These are phyloP conservation scores for Eudyptes chrysolophus DNA, from an alignment of 2,113 vertebrate genomes.

Conservation along the genomic window DNA sequence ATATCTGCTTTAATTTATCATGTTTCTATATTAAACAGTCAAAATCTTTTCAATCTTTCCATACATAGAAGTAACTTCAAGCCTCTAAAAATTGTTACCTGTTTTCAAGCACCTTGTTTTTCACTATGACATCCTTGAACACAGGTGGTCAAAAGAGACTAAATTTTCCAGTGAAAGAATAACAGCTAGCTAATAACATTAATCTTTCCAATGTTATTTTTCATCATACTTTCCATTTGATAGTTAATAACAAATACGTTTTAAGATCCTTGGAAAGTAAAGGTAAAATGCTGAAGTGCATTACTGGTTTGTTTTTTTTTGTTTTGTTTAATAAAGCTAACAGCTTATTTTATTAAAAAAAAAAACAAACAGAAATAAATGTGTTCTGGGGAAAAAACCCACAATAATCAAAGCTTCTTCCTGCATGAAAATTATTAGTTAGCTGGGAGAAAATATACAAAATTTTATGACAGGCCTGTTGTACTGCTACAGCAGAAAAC, in stretches of 20 bases:
- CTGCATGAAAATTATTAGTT: neutral
- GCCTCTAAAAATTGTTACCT: neutral
- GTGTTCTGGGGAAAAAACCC: fast-evolving
- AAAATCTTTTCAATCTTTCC: neutral
- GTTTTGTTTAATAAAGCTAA: neutral
- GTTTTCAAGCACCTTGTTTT: neutral
- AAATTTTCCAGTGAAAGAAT: neutral
- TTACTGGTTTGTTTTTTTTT: neutral
- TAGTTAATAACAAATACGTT: neutral
- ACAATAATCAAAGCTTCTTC: neutral
- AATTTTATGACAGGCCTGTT: neutral
- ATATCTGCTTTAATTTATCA: neutral
- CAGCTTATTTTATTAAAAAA: neutral
- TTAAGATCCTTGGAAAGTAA: neutral
- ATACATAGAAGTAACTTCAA: neutral
- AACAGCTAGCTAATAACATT: neutral
- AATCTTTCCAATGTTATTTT: neutral
- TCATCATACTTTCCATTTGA: neutral
- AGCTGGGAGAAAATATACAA: neutral
- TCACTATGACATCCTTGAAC: neutral
- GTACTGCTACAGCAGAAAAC: neutral
- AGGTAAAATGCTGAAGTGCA: neutral
- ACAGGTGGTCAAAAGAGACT: neutral
- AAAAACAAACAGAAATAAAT: neutral
- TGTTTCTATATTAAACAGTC: neutral